Percentiles rank a stretch among this genome's conserved stretches.
phyloP scores from a whole-genome alignment of 2,797 vertebrate species.

The Lithobates pipiens region DNA sequence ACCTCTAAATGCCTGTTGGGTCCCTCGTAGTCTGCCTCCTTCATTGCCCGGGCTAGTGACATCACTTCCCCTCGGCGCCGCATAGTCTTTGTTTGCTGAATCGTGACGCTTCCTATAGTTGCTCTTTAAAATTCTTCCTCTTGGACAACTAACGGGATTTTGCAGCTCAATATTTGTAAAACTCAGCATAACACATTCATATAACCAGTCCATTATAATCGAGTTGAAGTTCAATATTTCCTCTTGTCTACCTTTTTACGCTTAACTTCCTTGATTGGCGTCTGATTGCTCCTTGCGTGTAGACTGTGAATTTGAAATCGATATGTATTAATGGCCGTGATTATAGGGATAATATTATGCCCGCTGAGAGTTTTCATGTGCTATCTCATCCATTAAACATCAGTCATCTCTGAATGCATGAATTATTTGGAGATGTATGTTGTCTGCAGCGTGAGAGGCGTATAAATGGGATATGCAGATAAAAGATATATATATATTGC shows the following conservation, averaged over 20 bases:
- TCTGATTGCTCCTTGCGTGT: background rate
- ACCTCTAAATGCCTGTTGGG: too few relatives aligned
- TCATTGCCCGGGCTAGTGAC: too few relatives aligned
- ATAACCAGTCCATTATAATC: too few relatives aligned
- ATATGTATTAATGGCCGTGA: conserved; percentile 30
- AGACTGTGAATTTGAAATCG: conserved; percentile 23
- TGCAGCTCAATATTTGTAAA: too few relatives aligned
- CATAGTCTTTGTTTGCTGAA: too few relatives aligned
- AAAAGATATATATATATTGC: too few relatives aligned
- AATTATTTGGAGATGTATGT: conserved; percentile 29
- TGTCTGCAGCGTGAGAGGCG: conserved; percentile 7
- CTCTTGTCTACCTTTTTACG: background rate
- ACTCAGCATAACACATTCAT: too few relatives aligned
- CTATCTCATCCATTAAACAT: conserved; percentile 47
- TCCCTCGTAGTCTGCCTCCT: too few relatives aligned
- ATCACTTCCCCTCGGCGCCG: too few relatives aligned
- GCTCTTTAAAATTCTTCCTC: too few relatives aligned
- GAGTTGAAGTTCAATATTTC: conserved; percentile 11
- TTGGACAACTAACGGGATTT: too few relatives aligned
- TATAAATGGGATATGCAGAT: background rate
- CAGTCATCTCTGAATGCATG: conserved; percentile 15
- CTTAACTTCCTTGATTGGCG: background rate
- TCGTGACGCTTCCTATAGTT: too few relatives aligned
- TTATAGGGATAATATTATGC: conserved; percentile 6
- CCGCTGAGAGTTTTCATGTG: conserved; percentile 13